Conservation (phyloP, 2,797 vertebrate genomes). For the Chelon labrosus region DNA sequence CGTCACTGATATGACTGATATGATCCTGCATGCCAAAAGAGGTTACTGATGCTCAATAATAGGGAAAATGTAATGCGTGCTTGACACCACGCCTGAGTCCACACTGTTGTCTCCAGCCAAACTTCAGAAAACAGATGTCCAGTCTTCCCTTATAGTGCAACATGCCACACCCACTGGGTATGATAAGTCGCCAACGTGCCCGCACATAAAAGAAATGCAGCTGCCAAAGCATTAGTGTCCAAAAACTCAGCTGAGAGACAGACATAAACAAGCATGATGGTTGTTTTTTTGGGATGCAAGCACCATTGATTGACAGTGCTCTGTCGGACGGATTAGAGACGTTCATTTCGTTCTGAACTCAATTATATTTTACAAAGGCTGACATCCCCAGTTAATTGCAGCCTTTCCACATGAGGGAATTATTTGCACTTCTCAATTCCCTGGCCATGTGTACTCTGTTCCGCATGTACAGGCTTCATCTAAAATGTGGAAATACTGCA, state of each 20-base stretch:
- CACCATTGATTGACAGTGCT: conserved; percentile 85
- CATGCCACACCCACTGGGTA: conserved; percentile 53
- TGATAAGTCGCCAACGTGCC: conserved; percentile 68
- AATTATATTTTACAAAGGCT: conserved; percentile 90
- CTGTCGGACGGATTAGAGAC: conserved; percentile 86
- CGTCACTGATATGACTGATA: conserved; percentile 45
- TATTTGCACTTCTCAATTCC: conserved; percentile 88
- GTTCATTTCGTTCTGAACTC: conserved; percentile 87
- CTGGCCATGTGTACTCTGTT: conserved; percentile 84
- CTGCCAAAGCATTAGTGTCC: conserved; percentile 78
- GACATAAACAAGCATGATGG: conserved; percentile 84
- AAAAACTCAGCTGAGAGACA: conserved; percentile 69
- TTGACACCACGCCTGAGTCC: conserved; percentile 64
- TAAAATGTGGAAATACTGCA: conserved; percentile 82
- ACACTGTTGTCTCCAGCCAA: conserved; percentile 60
- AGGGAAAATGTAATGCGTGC: conserved; percentile 67
- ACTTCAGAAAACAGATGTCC: conserved; percentile 75
- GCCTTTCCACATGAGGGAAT: conserved; percentile 88
- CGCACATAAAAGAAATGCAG: conserved; percentile 73
- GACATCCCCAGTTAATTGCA: conserved; percentile 89
- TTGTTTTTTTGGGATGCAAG: conserved; percentile 77
- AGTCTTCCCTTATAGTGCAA: conserved; percentile 41
- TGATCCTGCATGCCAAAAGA: conserved; percentile 15
- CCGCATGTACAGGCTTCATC: conserved; percentile 80
- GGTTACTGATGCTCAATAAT: conserved; percentile 56